Conservation (phyloP, 2,888 invertebrate genomes). For the Scaptomyza tumidula region DNA sequence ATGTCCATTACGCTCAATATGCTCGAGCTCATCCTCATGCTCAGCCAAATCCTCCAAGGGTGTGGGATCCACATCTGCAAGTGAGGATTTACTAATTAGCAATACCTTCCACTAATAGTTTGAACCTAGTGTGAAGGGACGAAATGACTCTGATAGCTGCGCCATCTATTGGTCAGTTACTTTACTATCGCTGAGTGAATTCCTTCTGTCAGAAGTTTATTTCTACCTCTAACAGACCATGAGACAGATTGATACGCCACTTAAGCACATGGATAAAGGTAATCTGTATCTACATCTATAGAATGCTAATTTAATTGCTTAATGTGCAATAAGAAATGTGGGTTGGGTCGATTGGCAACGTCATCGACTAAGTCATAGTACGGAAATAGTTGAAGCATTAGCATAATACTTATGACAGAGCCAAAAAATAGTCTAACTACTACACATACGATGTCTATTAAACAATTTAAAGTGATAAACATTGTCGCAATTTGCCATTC, state of each 20-base stretch:
- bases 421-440: constrained; percentile 52
- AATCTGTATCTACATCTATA: background rate
- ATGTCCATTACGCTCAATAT: constrained; percentile 56
- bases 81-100: too few relatives aligned
- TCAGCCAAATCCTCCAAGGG: constrained; percentile 77
- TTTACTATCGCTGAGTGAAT: too few relatives aligned
- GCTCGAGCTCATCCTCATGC: constrained; percentile 15
- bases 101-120: too few relatives aligned
- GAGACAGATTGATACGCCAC: too few relatives aligned
- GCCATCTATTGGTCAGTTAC: too few relatives aligned
- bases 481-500: constrained; percentile 50
- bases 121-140: too few relatives aligned
- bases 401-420: constrained; percentile 48
- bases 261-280: constrained; percentile 24
- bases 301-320: constrained; percentile 22
- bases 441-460: constrained; percentile 49
- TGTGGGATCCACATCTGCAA: constrained; percentile 81
- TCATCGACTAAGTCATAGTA: constrained; percentile 23
- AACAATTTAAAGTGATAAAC: constrained; percentile 72
- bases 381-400: constrained; percentile 42
- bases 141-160: too few relatives aligned
- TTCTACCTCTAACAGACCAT: constrained; percentile 50
- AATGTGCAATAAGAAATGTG: background rate
- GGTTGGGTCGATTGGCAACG: background rate
- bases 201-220: constrained; percentile 30